Percentiles rank a stretch among this genome's conserved stretches.
Evolutionary conservation across 2,888 invertebrate genomes (phyloP).

Genomic region (Entomobrya multifasciata): DNA sequence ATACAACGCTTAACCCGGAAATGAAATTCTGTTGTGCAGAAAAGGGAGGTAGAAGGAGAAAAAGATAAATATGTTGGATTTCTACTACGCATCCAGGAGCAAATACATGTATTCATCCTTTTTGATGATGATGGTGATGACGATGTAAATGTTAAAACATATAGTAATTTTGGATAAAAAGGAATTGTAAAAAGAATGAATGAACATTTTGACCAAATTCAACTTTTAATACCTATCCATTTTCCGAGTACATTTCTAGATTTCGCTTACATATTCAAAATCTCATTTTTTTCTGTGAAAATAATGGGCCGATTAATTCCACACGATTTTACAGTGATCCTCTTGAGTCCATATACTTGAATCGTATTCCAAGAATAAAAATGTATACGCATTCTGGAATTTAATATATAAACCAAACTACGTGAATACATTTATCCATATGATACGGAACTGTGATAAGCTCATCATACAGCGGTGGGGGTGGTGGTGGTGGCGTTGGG

Average conservation of each 20-base stretch:
- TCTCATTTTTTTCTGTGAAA: constrained; percentile 56
- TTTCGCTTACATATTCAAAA: constrained; percentile 47
- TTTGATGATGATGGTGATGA: too few relatives aligned
- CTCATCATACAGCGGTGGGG: constrained; percentile 58
- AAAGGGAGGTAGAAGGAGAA: constrained; percentile 50
- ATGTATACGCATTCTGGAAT: background rate
- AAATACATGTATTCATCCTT: background rate
- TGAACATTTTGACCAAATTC: constrained; percentile 67
- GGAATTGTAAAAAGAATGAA: constrained; percentile 40
- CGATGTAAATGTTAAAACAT: constrained; percentile 19
- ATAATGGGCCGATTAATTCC: constrained; percentile 72
- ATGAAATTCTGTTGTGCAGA: constrained; percentile 75
- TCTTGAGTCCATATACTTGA: constrained; percentile 54
- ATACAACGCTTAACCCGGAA: constrained; percentile 77
- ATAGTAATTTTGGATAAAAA: constrained; percentile 61
- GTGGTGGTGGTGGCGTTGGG: constrained; percentile 35
- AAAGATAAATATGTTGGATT: constrained; percentile 62
- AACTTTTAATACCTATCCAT: constrained; percentile 35
- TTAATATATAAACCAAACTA: constrained; percentile 16
- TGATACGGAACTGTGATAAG: constrained; percentile 54
- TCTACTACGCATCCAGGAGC: background rate
- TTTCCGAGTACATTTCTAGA: constrained; percentile 43
- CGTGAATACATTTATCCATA: constrained; percentile 38
- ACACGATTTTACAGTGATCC: constrained; percentile 68
- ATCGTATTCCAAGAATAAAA: background rate